phyloP scores from a whole-genome alignment of 2,888 invertebrate species.

The Uloborus plumipes region DNA sequence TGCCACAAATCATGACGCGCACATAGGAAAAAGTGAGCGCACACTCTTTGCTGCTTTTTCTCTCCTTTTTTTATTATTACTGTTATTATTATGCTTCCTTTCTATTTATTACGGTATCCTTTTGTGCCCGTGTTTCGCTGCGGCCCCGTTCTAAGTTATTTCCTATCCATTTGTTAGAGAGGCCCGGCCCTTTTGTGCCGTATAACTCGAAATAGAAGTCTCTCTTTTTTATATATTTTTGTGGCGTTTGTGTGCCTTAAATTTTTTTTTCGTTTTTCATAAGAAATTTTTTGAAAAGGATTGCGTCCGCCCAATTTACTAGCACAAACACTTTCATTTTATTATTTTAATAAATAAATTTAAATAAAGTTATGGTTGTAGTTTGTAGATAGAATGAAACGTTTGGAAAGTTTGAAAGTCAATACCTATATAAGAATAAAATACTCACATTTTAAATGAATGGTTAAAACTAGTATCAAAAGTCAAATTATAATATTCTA shows the following conservation, averaged over 20 bases:
- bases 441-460: no score
- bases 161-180: slow-evolving; percentile 44
- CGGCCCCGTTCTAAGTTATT: slow-evolving; percentile 50
- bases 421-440: no score
- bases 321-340: slow-evolving; percentile 26
- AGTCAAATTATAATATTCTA: no score
- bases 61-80: slow-evolving; percentile 15
- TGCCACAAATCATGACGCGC: background rate
- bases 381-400: no score
- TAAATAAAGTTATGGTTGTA: no score
- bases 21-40: slow-evolving; percentile 38
- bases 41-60: slow-evolving; percentile 8
- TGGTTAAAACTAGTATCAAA: no score
- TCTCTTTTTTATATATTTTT: no score
- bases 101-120: slow-evolving; percentile 54
- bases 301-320: slow-evolving; percentile 32
- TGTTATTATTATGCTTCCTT: background rate
- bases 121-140: slow-evolving; percentile 36
- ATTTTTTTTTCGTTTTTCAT: slow-evolving; percentile 13
- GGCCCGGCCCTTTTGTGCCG: slow-evolving; percentile 28
- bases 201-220: slow-evolving; percentile 41
- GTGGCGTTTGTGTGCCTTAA: background rate
- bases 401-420: no score
- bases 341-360: no score
- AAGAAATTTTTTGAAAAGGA: slow-evolving; percentile 17